Percentiles rank a stretch among this genome's conserved stretches.
These are phyloP conservation scores for Callinectes sapidus DNA, from an alignment of 2,888 invertebrate genomes.

Conservation along the genomic window DNA sequence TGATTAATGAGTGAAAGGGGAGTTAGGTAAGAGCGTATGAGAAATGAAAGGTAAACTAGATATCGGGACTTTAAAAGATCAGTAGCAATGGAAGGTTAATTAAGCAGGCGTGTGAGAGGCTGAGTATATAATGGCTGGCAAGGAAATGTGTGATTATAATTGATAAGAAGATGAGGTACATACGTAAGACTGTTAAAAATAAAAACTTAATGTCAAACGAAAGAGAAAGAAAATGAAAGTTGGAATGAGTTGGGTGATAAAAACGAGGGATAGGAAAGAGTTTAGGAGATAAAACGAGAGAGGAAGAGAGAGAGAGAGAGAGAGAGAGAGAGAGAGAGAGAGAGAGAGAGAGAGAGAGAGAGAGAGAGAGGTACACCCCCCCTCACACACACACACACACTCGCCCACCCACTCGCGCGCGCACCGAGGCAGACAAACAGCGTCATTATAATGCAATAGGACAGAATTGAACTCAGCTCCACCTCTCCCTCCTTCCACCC, in stretches of 20 bases:
- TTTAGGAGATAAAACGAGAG: background rate
- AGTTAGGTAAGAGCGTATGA: background rate
- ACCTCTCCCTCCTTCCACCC: background rate
- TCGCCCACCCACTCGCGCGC: background rate
- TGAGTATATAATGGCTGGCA: too few species aligned
- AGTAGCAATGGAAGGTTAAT: too few species aligned
- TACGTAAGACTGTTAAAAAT: background rate
- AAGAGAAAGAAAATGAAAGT: background rate
- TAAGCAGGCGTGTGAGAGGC: too few species aligned
- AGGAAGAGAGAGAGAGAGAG: background rate
- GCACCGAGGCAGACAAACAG: background rate
- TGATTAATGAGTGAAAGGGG: background rate
- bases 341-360: background rate
- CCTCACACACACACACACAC: too few species aligned
- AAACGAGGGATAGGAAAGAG: background rate
- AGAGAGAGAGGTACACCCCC: too few species aligned
- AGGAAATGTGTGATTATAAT: too few species aligned
- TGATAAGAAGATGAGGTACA: too few species aligned
- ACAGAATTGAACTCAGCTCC: background rate
- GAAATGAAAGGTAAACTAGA: too few species aligned
- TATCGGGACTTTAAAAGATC: too few species aligned
- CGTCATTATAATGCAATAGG: constrained; percentile 21
- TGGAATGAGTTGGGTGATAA: background rate
- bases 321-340: background rate
- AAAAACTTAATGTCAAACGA: background rate